A percentile compares a stretch with the other conserved stretches of the same genome.
These are phyloP conservation scores for Hyles vespertilio DNA, from an alignment of 1,140 invertebrate species.

Conservation along the genomic window DNA sequence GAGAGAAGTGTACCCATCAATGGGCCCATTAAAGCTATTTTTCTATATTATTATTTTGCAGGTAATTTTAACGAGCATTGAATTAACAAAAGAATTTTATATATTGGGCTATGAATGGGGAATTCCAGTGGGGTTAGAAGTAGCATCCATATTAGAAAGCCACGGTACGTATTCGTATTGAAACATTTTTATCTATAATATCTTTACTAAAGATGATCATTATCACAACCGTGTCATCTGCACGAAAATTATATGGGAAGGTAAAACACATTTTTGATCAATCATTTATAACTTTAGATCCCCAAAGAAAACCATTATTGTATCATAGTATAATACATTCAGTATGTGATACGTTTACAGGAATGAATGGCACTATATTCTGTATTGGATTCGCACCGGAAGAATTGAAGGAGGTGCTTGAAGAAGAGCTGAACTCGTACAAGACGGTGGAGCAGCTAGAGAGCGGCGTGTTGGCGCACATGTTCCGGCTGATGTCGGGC, in stretches of 20 bases:
- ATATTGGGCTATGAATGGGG: conserved; percentile 52
- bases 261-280: too few species aligned
- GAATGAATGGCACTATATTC: too few species aligned
- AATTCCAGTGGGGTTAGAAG: conserved; percentile 45
- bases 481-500: conserved; percentile 30
- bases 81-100: conserved; percentile 38
- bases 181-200: too few species aligned
- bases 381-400: too few species aligned
- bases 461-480: conserved; percentile 31
- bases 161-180: conserved; percentile 39
- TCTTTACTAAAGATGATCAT: too few species aligned
- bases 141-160: conserved; percentile 49
- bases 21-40: background rate
- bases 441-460: conserved; percentile 33
- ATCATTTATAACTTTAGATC: too few species aligned
- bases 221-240: too few species aligned
- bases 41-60: conserved; percentile 17
- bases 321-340: too few species aligned
- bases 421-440: background rate
- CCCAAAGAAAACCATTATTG: too few species aligned
- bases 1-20: background rate
- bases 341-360: too few species aligned
- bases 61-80: conserved; percentile 35
- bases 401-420: too few species aligned
- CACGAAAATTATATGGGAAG: too few species aligned